These are phyloP conservation scores for Castor canadensis DNA, from an alignment of 2,113 vertebrate genomes.

Conservation along the genomic window DNA sequence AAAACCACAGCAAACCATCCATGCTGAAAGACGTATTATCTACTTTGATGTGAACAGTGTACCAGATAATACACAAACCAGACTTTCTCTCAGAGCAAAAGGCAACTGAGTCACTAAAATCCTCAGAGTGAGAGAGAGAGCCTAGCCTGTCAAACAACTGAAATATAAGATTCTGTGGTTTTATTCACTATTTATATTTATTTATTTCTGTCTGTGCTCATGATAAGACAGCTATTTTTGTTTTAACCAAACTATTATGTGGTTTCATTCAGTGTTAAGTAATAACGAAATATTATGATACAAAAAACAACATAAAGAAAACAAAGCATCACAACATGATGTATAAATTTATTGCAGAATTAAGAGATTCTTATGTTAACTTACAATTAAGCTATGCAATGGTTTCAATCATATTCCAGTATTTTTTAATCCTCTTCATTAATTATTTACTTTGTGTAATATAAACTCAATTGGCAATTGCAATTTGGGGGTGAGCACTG, in stretches of 20 bases:
- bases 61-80: slow-evolving; percentile 1
- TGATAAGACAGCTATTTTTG: neutral
- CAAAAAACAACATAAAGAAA: neutral
- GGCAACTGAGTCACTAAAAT: neutral
- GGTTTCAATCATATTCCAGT: neutral
- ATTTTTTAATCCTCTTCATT: neutral
- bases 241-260: neutral
- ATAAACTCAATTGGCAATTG: neutral
- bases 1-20: slow-evolving; percentile 10
- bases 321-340: neutral
- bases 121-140: neutral
- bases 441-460: neutral
- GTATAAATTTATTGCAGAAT: neutral
- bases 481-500: too few species aligned
- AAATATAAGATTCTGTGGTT: neutral
- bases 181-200: neutral
- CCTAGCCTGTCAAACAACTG: neutral
- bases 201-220: neutral
- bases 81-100: slow-evolving; percentile 30
- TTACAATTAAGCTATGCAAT: neutral
- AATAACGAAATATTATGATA: neutral
- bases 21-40: neutral
- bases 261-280: neutral
- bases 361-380: neutral
- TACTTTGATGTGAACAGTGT: slow-evolving; percentile 16